Evolutionary conservation across 2,888 invertebrate genomes (phyloP).

Genomic region (Elegia similella): DNA sequence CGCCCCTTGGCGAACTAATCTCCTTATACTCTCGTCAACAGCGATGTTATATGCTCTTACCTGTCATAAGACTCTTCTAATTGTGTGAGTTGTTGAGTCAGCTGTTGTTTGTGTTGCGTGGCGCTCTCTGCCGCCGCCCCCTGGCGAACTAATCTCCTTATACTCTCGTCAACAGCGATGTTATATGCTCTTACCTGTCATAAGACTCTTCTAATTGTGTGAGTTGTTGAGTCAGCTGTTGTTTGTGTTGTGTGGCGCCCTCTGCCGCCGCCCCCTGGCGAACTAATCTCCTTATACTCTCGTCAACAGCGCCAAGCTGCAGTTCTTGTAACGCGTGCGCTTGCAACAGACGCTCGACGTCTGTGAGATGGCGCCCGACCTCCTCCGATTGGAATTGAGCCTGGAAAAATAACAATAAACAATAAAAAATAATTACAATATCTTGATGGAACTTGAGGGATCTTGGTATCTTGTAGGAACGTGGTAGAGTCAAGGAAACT

Average conservation of each 20-base stretch:
- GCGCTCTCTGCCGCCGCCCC: too few relatives aligned
- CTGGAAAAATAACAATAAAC: slow-evolving; percentile 56
- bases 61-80: slow-evolving; percentile 84
- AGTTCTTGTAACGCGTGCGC: slow-evolving; percentile 96
- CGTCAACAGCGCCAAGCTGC: slow-evolving; percentile 93
- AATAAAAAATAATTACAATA: too few relatives aligned
- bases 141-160: too few relatives aligned
- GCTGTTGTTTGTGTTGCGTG: too few relatives aligned
- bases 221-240: slow-evolving; percentile 88
- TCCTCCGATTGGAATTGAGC: slow-evolving; percentile 90
- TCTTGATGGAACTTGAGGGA: too few relatives aligned
- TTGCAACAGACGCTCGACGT: slow-evolving; percentile 96
- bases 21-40: too few relatives aligned
- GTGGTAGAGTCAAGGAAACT: too few relatives aligned
- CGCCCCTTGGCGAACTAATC: too few relatives aligned
- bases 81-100: slow-evolving; percentile 88
- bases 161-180: too few relatives aligned
- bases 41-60: too few relatives aligned
- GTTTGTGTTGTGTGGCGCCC: slow-evolving; percentile 85
- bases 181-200: slow-evolving; percentile 84
- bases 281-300: slow-evolving; percentile 90
- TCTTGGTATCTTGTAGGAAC: too few relatives aligned
- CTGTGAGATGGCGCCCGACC: slow-evolving; percentile 95
- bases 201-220: slow-evolving; percentile 90
- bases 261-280: slow-evolving; percentile 63